phyloP scores from a whole-genome alignment of 2,797 vertebrate genomes.

The Selene dorsalis region DNA sequence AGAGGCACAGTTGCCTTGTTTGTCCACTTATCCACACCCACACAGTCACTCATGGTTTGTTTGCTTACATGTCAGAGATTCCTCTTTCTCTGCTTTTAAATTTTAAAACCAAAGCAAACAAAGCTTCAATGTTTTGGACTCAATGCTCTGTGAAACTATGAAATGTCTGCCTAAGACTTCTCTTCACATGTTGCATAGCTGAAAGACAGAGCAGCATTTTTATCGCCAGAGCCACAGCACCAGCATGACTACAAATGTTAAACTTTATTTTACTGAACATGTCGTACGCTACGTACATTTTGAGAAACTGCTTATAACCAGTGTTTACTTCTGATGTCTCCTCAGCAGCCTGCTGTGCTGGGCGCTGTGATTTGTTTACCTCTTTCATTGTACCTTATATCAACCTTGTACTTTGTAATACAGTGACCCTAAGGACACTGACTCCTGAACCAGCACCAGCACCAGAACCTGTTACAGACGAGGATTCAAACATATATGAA shows the following conservation, averaged over 20 bases:
- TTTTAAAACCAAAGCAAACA: background rate
- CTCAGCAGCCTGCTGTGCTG: background rate
- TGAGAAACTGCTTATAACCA: background rate
- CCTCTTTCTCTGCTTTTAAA: no score
- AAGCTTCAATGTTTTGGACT: background rate
- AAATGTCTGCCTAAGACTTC: background rate
- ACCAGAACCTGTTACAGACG: background rate
- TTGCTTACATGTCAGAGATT: constrained; percentile 1
- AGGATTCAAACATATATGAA: constrained; percentile 52
- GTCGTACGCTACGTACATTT: background rate
- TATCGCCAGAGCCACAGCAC: no score
- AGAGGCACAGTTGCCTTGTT: no score
- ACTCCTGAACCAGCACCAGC: background rate
- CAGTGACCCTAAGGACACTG: background rate
- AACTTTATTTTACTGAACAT: background rate
- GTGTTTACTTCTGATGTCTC: background rate
- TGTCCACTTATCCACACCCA: background rate
- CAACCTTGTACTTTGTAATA: background rate
- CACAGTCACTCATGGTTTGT: background rate
- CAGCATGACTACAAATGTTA: no score
- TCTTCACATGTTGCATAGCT: background rate
- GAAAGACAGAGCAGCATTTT: no score
- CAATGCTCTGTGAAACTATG: background rate
- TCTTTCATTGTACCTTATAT: fast-evolving
- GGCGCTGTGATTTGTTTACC: background rate